phyloP scores from a whole-genome alignment of 2,888 invertebrate species.

The Xanthorhoe designata region DNA sequence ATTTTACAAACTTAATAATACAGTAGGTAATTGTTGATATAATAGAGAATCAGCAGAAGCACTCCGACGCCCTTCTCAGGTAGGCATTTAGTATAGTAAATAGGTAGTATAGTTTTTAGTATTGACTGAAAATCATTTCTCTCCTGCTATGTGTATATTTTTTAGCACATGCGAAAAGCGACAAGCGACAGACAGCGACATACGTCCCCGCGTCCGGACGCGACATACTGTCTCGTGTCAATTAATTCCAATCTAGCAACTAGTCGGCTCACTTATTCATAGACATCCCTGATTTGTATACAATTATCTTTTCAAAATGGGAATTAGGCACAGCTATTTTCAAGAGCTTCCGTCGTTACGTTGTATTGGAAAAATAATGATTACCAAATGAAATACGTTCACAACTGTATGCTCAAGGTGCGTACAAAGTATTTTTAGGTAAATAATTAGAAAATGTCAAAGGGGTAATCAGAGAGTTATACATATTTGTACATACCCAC shows the following conservation, averaged over 20 bases:
- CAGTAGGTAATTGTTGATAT: too few relatives aligned
- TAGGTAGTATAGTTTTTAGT: neutral
- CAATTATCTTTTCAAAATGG: neutral
- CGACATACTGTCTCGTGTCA: constrained; percentile 30
- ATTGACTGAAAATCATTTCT: neutral
- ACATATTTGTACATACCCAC: too few relatives aligned
- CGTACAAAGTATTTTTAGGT: too few relatives aligned
- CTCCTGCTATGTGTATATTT: neutral
- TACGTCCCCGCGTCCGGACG: constrained; percentile 15
- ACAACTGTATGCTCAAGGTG: too few relatives aligned
- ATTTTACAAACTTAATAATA: too few relatives aligned
- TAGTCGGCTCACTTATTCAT: constrained; percentile 40
- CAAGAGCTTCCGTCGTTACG: neutral
- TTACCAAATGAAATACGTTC: too few relatives aligned
- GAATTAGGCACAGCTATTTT: neutral
- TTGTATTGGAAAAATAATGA: neutral
- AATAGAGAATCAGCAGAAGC: too few relatives aligned
- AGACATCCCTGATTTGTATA: constrained; percentile 8
- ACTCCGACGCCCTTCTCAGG: too few relatives aligned
- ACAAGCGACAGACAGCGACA: constrained; percentile 33
- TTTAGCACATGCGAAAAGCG: constrained; percentile 8
- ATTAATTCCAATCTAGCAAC: constrained; percentile 33
- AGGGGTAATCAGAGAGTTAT: too few relatives aligned
- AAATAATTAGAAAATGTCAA: too few relatives aligned
- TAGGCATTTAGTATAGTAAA: too few relatives aligned